Percentiles rank a stretch among this genome's conserved stretches.
Conservation (phyloP, 2,797 vertebrate genomes). For the Poecilia wingei region DNA sequence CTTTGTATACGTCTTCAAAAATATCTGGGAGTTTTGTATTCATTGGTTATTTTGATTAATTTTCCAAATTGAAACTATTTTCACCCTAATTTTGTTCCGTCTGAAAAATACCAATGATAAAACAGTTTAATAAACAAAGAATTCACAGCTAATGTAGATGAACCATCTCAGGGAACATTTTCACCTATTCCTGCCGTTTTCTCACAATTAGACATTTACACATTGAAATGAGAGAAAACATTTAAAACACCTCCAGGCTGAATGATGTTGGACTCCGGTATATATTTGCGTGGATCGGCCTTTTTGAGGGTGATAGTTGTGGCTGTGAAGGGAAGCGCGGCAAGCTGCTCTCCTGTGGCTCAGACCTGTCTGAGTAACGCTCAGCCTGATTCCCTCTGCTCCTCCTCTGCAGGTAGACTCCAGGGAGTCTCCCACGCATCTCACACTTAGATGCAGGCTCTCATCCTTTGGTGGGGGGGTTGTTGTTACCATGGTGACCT, state of each 20-base stretch:
- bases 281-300: not conserved
- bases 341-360: not conserved
- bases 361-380: not conserved
- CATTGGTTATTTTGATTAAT: not conserved
- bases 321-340: not conserved
- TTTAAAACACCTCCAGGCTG: not conserved
- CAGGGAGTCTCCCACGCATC: conserved; percentile 60
- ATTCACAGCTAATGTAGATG: not conserved
- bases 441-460: conserved; percentile 15
- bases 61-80: too few species aligned
- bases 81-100: not conserved
- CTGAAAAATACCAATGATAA: not conserved
- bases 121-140: not conserved
- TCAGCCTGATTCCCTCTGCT: conserved; percentile 32
- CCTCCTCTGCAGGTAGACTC: conserved; percentile 47
- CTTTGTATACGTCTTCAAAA: not conserved
- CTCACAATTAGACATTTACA: not conserved
- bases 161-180: not conserved
- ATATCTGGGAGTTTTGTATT: not conserved
- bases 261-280: not conserved
- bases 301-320: not conserved
- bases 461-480: conserved; percentile 33
- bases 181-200: not conserved
- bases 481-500: conserved; percentile 72
- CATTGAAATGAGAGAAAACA: not conserved